Base-by-base conservation (phyloP, 2,113 vertebrate genomes). In the Athene cunicularia region DNA sequence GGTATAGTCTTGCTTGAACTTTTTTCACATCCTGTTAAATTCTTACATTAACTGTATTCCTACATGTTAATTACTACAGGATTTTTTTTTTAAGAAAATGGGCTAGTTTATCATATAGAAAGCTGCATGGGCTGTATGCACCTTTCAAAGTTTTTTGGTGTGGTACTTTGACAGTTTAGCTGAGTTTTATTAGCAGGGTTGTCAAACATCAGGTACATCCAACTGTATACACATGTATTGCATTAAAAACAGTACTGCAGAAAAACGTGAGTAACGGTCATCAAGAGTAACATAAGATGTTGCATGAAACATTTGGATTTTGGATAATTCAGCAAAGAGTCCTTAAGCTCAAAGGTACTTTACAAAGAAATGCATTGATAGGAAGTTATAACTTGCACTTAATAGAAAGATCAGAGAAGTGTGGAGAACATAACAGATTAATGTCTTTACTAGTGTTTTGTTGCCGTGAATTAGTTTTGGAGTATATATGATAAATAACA, bases 221-320 rank as follows among this genome's bases (percentile, higher is more conserved):
- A 58, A 5, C 19, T 71, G 16, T 24, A 30, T 60, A 5, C n/a
- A 14, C 5, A 6, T 5, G 4, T 59, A 10, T 3, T 62, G 58
- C 47, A 16, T 92, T 67, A 45, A 39, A 89, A 94, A 37, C 55
- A 60, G 5, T 45, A 59, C 26, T 90, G 23, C 27, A 23, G 72
- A 63, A n/a, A 59, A 73, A 28, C 12, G 0, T 28, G 17, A 37
- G 24, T 50, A 32, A 10, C 28, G n/a, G 49, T 59, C 20, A 32
- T 47, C 27, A 45, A 35, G 60, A 59, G 16, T 5, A 59, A 24
- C 32, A 18, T 45, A 60, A 22, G 28, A 11, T 58, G 8, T 43
- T 77, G 11, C 4, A 5, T 49, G 20, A 32, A 58, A 81, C 0
- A 0, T 0, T 3, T 67, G 66, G 73, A 21, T 76, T 87, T 43